A percentile compares a stretch with the other conserved stretches of the same genome.
Conservation (phyloP, 2,888 invertebrate species). For the Pristionchus maxplancki region DNA sequence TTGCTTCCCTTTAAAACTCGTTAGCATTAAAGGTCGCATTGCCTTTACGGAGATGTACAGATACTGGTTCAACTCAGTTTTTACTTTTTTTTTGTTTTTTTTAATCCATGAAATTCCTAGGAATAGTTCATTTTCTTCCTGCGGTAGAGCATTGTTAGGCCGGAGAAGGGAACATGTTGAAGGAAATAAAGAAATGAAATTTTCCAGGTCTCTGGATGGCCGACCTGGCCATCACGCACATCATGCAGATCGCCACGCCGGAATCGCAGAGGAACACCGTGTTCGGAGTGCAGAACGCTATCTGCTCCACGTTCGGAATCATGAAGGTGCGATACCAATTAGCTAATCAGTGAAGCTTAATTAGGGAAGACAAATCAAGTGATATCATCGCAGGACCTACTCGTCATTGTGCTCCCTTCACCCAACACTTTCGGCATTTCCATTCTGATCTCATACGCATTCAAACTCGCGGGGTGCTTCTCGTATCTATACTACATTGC, state of each 20-base stretch:
- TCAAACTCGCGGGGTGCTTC: conserved; percentile 59
- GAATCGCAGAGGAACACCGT: conserved; percentile 71
- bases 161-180: too few species aligned
- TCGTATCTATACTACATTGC: conserved; percentile 62
- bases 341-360: neutral
- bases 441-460: conserved; percentile 56
- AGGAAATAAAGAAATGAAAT: too few species aligned
- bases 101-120: too few species aligned
- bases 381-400: conserved; percentile 49
- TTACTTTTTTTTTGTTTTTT: too few species aligned
- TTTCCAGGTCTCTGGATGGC: conserved; percentile 70
- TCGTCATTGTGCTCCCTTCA: conserved; percentile 55
- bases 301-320: conserved; percentile 71
- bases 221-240: conserved; percentile 72
- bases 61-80: too few species aligned
- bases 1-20: too few species aligned
- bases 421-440: conserved; percentile 56
- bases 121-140: too few species aligned
- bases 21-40: too few species aligned
- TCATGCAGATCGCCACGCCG: conserved; percentile 70
- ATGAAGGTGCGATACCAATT: too few species aligned
- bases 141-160: too few species aligned
- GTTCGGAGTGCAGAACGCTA: conserved; percentile 72
- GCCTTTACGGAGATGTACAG: too few species aligned
- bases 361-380: neutral